Conservation (phyloP, 2,113 vertebrate genomes). For the Pseudopodoces humilis region DNA sequence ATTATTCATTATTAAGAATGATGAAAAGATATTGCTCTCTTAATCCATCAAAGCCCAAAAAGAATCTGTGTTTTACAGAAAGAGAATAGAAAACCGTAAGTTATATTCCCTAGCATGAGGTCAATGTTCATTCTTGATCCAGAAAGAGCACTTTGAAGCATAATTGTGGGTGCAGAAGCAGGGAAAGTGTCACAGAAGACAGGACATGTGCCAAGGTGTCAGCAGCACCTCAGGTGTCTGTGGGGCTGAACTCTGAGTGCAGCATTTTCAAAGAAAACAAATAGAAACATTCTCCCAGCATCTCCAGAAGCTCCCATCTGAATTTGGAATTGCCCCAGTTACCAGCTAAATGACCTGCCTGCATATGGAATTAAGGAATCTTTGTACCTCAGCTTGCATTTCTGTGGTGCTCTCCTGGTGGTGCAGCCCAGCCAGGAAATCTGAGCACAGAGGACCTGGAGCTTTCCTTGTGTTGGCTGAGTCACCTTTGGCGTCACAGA, state of each 20-base stretch:
- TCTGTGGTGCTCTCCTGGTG: background rate
- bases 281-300: background rate
- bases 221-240: too few relatives aligned
- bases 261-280: background rate
- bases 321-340: background rate
- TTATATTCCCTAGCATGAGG: background rate
- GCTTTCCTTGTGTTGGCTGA: background rate
- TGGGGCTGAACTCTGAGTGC: background rate
- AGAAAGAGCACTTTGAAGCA: background rate
- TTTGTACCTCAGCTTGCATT: background rate
- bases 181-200: background rate
- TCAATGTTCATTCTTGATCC: background rate
- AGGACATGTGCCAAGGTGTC: background rate
- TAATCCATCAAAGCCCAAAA: background rate
- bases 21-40: background rate
- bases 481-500: background rate
- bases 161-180: background rate
- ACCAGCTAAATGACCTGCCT: background rate
- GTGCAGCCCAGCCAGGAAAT: background rate
- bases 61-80: background rate
- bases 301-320: background rate
- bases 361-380: background rate
- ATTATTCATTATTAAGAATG: background rate
- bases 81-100: background rate
- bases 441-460: background rate